A percentile compares a stretch with the other conserved stretches of the same genome.
phyloP scores from a whole-genome alignment of 1,140 invertebrate species.

The Archivesica marissinica region DNA sequence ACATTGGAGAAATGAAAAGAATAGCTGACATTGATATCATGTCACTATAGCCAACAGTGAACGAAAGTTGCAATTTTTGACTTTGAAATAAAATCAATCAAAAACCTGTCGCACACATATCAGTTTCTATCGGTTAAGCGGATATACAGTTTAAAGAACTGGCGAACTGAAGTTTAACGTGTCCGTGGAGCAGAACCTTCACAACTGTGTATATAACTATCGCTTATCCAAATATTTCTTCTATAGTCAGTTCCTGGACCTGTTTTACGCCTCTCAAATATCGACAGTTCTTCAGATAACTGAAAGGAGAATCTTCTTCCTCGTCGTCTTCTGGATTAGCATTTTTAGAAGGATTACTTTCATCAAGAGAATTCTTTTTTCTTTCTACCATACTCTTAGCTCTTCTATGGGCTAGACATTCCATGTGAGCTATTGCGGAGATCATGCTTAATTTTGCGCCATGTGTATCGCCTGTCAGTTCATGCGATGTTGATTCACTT shows the following conservation, averaged over 20 bases:
- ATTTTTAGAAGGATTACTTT: no score
- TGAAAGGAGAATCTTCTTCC: neutral
- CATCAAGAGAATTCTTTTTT: neutral
- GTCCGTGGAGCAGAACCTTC: no score
- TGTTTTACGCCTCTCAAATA: conserved; percentile 26
- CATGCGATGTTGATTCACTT: neutral
- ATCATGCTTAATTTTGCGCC: conserved; percentile 2
- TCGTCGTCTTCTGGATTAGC: neutral
- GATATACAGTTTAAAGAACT: no score
- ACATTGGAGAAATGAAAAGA: no score
- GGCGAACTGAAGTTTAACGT: no score
- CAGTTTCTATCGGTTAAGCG: no score
- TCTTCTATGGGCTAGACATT: neutral
- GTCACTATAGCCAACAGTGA: no score
- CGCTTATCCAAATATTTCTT: conserved; percentile 55
- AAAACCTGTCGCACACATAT: no score
- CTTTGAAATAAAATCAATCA: no score
- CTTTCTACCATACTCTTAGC: neutral
- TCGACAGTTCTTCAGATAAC: conserved; percentile 28
- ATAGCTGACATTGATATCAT: no score
- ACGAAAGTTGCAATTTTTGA: no score
- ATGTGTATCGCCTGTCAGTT: neutral
- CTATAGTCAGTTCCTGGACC: conserved; percentile 41
- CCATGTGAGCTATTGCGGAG: conserved; percentile 17
- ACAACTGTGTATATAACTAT: no score